Evolutionary conservation across 2,888 invertebrate genomes (phyloP), one percentile per base, ranked within the genome.

Genomic region (Chironomus riparius): DNA sequence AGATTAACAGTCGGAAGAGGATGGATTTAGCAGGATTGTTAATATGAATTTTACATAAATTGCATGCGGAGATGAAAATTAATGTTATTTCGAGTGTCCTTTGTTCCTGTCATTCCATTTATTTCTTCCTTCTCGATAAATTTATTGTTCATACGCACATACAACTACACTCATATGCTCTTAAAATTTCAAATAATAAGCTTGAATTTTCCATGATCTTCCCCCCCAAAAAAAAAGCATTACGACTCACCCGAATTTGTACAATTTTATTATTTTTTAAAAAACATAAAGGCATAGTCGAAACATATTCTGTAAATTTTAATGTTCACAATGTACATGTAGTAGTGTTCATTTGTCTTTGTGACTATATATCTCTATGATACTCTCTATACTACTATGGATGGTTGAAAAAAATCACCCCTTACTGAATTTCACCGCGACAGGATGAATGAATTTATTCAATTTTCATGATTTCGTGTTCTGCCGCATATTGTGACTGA

Each of bases 381-480:
- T 38, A 38, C n/a, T n/a, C n/a, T n/a, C n/a, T n/a, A n/a, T n/a
- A n/a, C 38, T 38, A 6, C 10, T 28, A 38, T 28, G 5, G 28
- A 28, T 38, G 38, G 38, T n/a, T n/a, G n/a, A n/a, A 4, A 38
- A 38, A 38, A 28, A 62, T 73, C 72, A 73, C 72, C 72, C 72
- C 72, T 73, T 28, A 62, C 72, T 50, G n/a, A 68, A 47, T n/a
- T 24, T 22, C 22, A 15, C n/a, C 22, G 71, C 71, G 24, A 56
- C 71, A 24, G 50, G 22, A 28, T 21, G 15, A 21, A 13, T 65
- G 7, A 28, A 68, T 68, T 21, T n/a, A 73, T 73, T 73, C 72
- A 73, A 73, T 73, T 73, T 71, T 47, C 62, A 73, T 47, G 72
- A 73, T 73, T 71, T 28, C 61, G n/a, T 72, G 48, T 28, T 38